These are phyloP conservation scores for Drosophila bifasciata DNA, from an alignment of 1,140 invertebrate species.

Conservation along the genomic window DNA sequence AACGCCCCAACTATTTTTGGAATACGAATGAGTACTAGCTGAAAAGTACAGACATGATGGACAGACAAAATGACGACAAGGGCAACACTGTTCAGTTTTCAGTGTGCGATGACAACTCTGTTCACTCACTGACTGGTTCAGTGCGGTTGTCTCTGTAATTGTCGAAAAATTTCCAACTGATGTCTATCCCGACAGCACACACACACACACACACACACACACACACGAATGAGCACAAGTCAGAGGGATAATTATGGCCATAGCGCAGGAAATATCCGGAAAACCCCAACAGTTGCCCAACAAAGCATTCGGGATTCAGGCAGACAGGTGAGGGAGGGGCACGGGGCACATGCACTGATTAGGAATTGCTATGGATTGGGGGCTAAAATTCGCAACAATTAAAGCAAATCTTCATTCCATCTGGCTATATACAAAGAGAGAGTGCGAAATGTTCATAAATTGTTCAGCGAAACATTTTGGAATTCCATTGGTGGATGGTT, in stretches of 20 bases:
- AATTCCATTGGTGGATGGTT: too few species aligned
- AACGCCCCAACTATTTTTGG: conserved; percentile 33
- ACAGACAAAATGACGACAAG: too few species aligned
- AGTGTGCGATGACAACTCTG: conserved; percentile 26
- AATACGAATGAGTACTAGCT: conserved; percentile 6
- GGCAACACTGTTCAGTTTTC: too few species aligned
- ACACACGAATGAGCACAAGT: conserved; percentile 21
- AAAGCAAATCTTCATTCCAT: conserved; percentile 14
- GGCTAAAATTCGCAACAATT: conserved; percentile 4
- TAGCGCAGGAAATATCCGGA: conserved; percentile 1
- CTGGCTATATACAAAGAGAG: too few species aligned
- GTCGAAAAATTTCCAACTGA: conserved; percentile 48
- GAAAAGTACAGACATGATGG: background rate
- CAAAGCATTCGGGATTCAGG: background rate
- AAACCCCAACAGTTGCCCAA: conserved; percentile 5
- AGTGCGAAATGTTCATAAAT: background rate
- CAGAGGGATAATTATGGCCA: conserved; percentile 50
- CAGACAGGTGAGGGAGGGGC: conserved; percentile 30
- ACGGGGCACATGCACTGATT: too few species aligned
- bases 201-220: background rate
- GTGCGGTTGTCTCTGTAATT: conserved; percentile 66
- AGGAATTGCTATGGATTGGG: background rate
- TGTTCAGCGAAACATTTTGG: background rate
- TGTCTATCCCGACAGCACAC: conserved; percentile 14
- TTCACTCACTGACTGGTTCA: conserved; percentile 13